Conservation (phyloP, 2,113 vertebrate species). For the Hyperopisus bebe region DNA sequence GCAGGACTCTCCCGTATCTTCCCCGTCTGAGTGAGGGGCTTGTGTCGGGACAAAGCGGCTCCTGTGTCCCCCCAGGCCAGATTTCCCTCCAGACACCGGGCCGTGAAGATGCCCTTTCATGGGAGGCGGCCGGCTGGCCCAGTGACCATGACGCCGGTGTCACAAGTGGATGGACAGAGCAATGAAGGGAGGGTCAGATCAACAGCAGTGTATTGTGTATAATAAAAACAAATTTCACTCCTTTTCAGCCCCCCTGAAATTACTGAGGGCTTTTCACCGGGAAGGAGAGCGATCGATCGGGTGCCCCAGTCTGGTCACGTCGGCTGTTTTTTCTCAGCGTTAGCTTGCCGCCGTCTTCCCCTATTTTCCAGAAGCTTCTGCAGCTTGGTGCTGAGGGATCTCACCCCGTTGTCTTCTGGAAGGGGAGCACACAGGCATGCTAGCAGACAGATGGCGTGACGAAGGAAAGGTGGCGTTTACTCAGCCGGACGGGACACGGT, state of each 20-base stretch:
- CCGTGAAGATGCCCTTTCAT: neutral
- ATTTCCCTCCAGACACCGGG: neutral
- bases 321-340: slow-evolving; percentile 21
- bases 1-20: too few species aligned
- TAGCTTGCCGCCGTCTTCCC: slow-evolving; percentile 44
- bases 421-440: slow-evolving; percentile 1
- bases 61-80: neutral
- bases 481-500: neutral
- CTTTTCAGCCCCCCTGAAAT: neutral
- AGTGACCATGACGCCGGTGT: neutral
- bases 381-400: neutral
- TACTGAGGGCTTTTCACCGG: neutral
- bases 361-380: slow-evolving; percentile 28
- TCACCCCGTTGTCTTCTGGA: slow-evolving; percentile 37
- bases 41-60: neutral
- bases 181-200: too few species aligned
- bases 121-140: too few species aligned
- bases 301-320: slow-evolving; percentile 21
- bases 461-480: slow-evolving; percentile 36
- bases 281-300: slow-evolving; percentile 23
- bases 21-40: neutral
- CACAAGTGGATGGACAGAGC: neutral
- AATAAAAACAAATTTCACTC: neutral
- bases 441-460: slow-evolving; percentile 55
- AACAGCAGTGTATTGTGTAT: neutral